Evolutionary conservation across 2,113 vertebrate genomes (phyloP), one percentile per base, ranked within the genome.

Genomic region (Puma concolor): DNA sequence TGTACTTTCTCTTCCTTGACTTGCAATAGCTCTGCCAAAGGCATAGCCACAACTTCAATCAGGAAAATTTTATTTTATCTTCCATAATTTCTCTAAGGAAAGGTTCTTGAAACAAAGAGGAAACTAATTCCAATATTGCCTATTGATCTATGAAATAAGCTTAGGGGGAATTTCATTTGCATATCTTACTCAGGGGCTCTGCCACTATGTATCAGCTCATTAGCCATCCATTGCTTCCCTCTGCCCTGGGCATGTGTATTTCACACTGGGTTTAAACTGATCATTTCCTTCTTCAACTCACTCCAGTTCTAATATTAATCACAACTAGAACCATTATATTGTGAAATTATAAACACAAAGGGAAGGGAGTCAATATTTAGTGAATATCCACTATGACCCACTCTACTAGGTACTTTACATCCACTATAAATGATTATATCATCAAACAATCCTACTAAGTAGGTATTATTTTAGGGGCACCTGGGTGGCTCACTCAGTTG

Each of bases 281-380:
- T 77, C 27, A 36, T 90, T 84, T 94, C 17, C 27, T 85, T 57
- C 41, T 95, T 96, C 81, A 90, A 57, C 6, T 60, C 71, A 88
- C 9, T 12, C 12, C 15, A 36, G 1, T 38, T 91, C 8, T 86
- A 85, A 63, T 11, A 67, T 15, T 97, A 76, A 82, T 95, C 12
- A 88, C 48, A 88, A 66, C 8, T 38, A 50, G 52, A 64, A 54
- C 17, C 15, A 36, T 54, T 2, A 31, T 6, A 88, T 63, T 96
- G 19, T 54, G 7, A 82, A 93, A 92, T 69, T 57, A 96, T 69
- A 88, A 88, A 76, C 89, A 83, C n/a, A 57, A n/a, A 77, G 52
- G 23, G 29, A 90, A 36, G 1, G 3, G 7, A 71, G 36, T 81
- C 17, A 77, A 21, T 81, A 76, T 82, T 85, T 72, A 60, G 21